Evolutionary conservation across 1,140 invertebrate genomes (phyloP).

Genomic region (Carposina sasakii): DNA sequence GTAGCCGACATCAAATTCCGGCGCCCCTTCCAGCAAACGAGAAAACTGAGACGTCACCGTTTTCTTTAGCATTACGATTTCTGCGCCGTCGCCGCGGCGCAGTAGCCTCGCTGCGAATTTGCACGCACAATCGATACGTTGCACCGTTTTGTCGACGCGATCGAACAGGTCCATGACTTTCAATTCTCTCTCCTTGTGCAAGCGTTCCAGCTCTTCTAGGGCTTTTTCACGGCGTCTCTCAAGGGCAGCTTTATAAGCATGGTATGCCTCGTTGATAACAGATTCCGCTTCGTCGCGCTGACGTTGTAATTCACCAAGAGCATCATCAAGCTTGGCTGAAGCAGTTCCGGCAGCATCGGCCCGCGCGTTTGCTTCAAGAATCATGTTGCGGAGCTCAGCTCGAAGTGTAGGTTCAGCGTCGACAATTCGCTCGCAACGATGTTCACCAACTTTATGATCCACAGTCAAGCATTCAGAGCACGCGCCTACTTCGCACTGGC

Average conservation of each 20-base stretch:
- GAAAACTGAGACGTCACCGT: slow-evolving; percentile 83
- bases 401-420: slow-evolving; percentile 84
- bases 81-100: slow-evolving; percentile 86
- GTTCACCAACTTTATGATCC: slow-evolving; percentile 84
- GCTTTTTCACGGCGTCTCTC: slow-evolving; percentile 85
- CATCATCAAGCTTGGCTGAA: slow-evolving; percentile 80
- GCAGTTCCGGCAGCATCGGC: slow-evolving; percentile 84
- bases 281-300: slow-evolving; percentile 90
- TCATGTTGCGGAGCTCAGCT: slow-evolving; percentile 81
- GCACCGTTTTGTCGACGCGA: slow-evolving; percentile 84
- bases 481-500: slow-evolving; percentile 85
- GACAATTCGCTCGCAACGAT: slow-evolving; percentile 83
- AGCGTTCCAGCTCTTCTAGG: slow-evolving; percentile 82
- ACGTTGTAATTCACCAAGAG: slow-evolving; percentile 87
- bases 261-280: slow-evolving; percentile 88
- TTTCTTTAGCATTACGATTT: slow-evolving; percentile 87
- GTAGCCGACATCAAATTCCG: slow-evolving; percentile 84
- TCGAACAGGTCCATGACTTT: slow-evolving; percentile 91
- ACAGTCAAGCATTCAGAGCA: slow-evolving; percentile 87
- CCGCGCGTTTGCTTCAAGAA: slow-evolving; percentile 81
- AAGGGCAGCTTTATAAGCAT: slow-evolving; percentile 86
- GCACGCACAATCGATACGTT: slow-evolving; percentile 88
- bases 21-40: slow-evolving; percentile 84
- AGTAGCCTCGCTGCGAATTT: slow-evolving; percentile 86
- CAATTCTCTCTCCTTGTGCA: slow-evolving; percentile 89